Evolutionary conservation across 2,888 invertebrate species (phyloP), one percentile per base, ranked within the genome.

Genomic region (Tryphoninae sp.): DNA sequence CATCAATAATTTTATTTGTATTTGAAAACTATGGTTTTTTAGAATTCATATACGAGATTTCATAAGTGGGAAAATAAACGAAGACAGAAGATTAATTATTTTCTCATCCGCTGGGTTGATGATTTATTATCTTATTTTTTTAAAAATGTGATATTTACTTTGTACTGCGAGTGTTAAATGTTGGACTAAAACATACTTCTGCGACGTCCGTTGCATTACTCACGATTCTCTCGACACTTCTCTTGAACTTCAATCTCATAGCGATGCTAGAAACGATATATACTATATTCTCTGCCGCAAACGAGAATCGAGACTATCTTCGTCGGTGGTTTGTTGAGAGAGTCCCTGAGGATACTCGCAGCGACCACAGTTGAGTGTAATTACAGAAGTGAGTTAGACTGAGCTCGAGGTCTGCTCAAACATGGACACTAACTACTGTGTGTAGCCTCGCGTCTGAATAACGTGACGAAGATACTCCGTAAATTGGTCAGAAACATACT

Each of bases 321-420:
- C 16, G 65, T 75, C 58, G 23, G 65, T 65, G 65, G 74, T 65
- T 64, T 65, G 74, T 75, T 19, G 67, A 68, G 78, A 65, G 65
- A 75, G 71, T 78, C 65, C 78, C 69, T 9, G 74, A 81, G 81
- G 69, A 81, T 78, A 61, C 65, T 61, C 74, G 16, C n/a, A 69
- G 45, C 68, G 58, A 65, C 59, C 71, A 71, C 81, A 81, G 69
- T 75, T 61, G 78, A 81, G 64, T 75, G 74, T 71, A 81, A 81
- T 81, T 81, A 81, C 78, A 78, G 65, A 23, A 81, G 71, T 64
- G 78, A 81, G 78, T 78, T 81, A 71, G 81, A 81, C 78, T 68
- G 78, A 78, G 81, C 74, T 81, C 65, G 58, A 69, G 73, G 81
- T 81, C 78, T 71, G 74, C 69, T 49, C 78, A 45, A 78, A 78